Conservation (phyloP, 2,113 vertebrate genomes). For the Tragulus kanchil region DNA sequence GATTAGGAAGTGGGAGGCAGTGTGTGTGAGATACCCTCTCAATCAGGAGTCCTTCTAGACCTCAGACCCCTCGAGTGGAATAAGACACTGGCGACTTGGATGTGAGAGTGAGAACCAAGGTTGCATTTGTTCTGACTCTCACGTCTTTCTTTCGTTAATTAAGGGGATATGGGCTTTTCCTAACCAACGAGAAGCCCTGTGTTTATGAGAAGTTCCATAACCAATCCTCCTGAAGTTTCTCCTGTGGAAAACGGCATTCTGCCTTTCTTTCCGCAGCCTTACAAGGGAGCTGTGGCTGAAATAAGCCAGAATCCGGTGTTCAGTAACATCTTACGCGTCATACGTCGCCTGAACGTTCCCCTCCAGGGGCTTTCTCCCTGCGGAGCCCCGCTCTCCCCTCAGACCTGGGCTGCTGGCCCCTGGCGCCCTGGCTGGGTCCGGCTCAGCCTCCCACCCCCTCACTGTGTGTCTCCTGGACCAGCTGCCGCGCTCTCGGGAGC, state of each 20-base stretch:
- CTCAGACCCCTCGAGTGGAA: rapidly evolving
- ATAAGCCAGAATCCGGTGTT: neutral
- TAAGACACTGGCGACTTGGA: neutral
- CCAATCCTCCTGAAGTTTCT: neutral
- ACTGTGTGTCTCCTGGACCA: rapidly evolving
- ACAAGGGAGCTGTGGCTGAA: neutral
- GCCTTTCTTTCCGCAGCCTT: neutral
- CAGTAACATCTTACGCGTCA: too few species aligned
- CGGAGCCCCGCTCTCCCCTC: too few species aligned
- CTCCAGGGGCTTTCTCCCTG: neutral
- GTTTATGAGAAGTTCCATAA: neutral
- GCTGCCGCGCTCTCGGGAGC: rapidly evolving
- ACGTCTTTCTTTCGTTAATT: neutral
- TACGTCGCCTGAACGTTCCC: neutral
- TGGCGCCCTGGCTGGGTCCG: too few species aligned
- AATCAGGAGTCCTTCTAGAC: rapidly evolving
- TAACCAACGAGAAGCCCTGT: neutral
- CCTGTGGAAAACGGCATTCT: rapidly evolving
- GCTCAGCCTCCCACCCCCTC: too few species aligned
- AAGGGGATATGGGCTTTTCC: neutral
- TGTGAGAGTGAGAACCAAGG: rapidly evolving
- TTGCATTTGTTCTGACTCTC: neutral
- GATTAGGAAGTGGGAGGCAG: neutral
- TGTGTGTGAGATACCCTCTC: neutral
- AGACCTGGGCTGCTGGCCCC: too few species aligned